Evolutionary conservation across 1,140 invertebrate species (phyloP), one percentile per base, ranked within the genome.

Genomic region (Armadillidium nasatum): DNA sequence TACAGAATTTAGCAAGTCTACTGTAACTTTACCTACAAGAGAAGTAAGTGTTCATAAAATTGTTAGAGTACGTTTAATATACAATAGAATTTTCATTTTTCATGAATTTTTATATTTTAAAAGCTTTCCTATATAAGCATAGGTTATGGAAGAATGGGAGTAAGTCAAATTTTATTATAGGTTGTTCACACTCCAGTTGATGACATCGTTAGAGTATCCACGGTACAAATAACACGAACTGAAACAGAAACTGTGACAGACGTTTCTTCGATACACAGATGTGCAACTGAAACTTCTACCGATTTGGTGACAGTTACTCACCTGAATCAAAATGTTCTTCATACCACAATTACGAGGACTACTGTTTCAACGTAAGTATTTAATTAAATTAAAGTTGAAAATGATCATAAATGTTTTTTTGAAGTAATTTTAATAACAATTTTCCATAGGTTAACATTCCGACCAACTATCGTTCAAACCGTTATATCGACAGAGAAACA

Each of bases 1-100:
- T 23, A 73, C 72, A 43, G 72, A 73, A 60, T 73, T 73, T 44
- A 22, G 54, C 22, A 73, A 73, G 72, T 10, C 45, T 33, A 73
- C 72, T 33, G 21, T 19, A 22, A 73, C 72, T 10, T 44, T 60
- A 22, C 72, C 72, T 7, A 73, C 72, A 22, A 60, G 54, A 23
- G 46, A 73, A 60, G 72, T 73, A 15, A 22, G 15, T 33, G n/a
- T n/a, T n/a, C n/a, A n/a, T n/a, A n/a, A n/a, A n/a, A n/a, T n/a
- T n/a, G n/a, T n/a, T n/a, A n/a, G n/a, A n/a, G n/a, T n/a, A n/a
- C n/a, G n/a, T n/a, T n/a, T n/a, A n/a, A n/a, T n/a, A n/a, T n/a
- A n/a, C n/a, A n/a, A n/a, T n/a, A n/a, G n/a, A n/a, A n/a, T n/a
- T n/a, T n/a, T n/a, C n/a, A 3, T 33, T 3, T 33, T 33, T 33